These are phyloP conservation scores for Drosophila simulans DNA, from an alignment of 1,140 invertebrate genomes.

Conservation along the genomic window DNA sequence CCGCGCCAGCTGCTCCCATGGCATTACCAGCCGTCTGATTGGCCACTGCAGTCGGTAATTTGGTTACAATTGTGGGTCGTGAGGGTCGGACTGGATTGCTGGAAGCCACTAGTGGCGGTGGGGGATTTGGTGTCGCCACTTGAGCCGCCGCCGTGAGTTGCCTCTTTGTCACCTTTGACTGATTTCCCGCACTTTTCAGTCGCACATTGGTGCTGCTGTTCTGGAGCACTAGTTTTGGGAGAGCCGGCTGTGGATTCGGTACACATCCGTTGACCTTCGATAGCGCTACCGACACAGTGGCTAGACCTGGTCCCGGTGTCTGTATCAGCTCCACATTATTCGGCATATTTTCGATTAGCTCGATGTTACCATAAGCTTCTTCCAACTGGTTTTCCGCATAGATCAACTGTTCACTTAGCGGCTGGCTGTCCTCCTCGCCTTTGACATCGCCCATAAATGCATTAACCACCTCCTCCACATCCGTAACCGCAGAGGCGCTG, in stretches of 20 bases:
- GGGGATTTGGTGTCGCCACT: constrained; percentile 87
- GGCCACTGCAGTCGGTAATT: constrained; percentile 17
- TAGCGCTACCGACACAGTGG: neutral
- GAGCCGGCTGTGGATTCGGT: constrained; percentile 11
- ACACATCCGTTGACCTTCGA: constrained; percentile 22
- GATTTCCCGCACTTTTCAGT: constrained; percentile 56
- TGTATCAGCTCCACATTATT: constrained; percentile 59
- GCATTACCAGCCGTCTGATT: constrained; percentile 86
- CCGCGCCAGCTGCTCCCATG: neutral
- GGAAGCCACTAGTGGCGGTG: constrained; percentile 86
- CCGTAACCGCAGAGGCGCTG: constrained; percentile 63
- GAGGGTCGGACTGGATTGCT: constrained; percentile 84
- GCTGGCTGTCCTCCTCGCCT: constrained; percentile 66
- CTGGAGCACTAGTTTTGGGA: constrained; percentile 66
- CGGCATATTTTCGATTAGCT: constrained; percentile 75
- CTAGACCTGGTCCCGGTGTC: constrained; percentile 4
- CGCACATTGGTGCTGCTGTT: constrained; percentile 75
- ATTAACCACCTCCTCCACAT: constrained; percentile 75
- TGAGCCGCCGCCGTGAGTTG: constrained; percentile 84
- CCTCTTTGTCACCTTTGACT: constrained; percentile 86
- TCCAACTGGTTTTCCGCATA: constrained; percentile 63
- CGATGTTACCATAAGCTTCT: constrained; percentile 66
- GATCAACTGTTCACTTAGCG: constrained; percentile 63
- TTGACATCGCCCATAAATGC: constrained; percentile 70
- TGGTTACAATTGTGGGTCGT: constrained; percentile 29